Percentiles rank a stretch among this genome's conserved stretches.
These are phyloP conservation scores for Noctilio leporinus DNA, from an alignment of 2,113 vertebrate species.

Conservation along the genomic window DNA sequence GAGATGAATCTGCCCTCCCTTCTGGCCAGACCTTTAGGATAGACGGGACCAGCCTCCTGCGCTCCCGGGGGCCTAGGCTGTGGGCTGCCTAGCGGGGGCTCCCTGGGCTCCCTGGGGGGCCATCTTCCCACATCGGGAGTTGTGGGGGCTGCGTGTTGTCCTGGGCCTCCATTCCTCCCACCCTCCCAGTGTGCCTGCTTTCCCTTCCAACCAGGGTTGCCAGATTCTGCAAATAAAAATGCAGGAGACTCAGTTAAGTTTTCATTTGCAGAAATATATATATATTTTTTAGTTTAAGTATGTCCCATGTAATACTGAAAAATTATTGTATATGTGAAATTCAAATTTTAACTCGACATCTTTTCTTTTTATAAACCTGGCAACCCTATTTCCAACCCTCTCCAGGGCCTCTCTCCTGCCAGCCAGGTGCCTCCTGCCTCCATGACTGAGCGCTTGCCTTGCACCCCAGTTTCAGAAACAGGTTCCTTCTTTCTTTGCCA, in stretches of 20 bases:
- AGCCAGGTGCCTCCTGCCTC: background rate
- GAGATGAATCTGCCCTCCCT: background rate
- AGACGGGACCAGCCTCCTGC: background rate
- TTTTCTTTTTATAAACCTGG: background rate
- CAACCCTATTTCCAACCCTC: background rate
- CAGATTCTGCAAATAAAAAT: background rate
- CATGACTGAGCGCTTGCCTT: background rate
- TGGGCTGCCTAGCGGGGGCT: no score
- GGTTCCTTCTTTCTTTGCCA: background rate
- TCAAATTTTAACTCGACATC: background rate
- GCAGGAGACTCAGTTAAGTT: background rate
- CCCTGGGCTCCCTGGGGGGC: background rate
- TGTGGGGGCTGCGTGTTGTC: rapidly evolving
- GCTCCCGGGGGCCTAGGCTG: rapidly evolving
- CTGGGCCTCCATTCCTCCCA: background rate
- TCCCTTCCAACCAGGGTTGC: background rate
- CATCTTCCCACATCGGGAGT: background rate
- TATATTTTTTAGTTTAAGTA: background rate
- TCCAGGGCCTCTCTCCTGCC: background rate
- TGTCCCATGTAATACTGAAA: background rate
- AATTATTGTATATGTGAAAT: background rate
- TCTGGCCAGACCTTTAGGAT: background rate
- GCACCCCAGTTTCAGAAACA: background rate
- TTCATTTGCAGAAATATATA: background rate
- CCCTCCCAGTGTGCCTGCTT: background rate